A percentile compares a stretch with the other conserved stretches of the same genome.
Conservation (phyloP, 2,888 invertebrate species). For the Dimorphilus gyrociliatus region DNA sequence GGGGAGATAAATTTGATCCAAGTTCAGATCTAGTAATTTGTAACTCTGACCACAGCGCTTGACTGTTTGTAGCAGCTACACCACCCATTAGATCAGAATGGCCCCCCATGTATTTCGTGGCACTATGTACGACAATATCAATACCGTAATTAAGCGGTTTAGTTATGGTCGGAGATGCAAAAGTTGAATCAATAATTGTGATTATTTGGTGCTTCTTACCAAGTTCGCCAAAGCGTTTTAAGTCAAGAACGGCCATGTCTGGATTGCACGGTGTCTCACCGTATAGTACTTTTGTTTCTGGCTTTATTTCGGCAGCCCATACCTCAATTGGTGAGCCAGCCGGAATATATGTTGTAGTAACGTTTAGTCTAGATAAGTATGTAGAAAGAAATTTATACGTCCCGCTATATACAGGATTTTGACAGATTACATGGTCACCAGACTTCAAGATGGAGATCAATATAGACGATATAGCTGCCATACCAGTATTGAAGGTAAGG, state of each 20-base stretch:
- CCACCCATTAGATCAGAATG: constrained; percentile 37
- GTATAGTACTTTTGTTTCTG: too few relatives aligned
- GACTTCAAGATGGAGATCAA: constrained; percentile 27
- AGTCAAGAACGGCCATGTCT: constrained; percentile 27
- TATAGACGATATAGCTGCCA: constrained; percentile 29
- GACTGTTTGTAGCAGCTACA: constrained; percentile 19
- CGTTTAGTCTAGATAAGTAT: constrained; percentile 4
- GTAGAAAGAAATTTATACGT: constrained; percentile 7
- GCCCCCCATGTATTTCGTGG: constrained; percentile 37
- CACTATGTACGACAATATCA: constrained; percentile 33
- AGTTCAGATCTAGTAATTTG: constrained; percentile 16
- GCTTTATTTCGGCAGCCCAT: too few relatives aligned
- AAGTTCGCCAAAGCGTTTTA: constrained; percentile 24
- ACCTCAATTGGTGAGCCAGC: too few relatives aligned
- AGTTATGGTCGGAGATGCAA: constrained; percentile 29
- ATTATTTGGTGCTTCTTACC: constrained; percentile 14
- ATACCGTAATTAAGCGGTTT: constrained; percentile 29
- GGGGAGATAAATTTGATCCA: too few relatives aligned
- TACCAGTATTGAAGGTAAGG: constrained; percentile 24
- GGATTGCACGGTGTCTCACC: constrained; percentile 37
- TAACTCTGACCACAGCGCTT: constrained; percentile 20
- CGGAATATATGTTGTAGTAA: constrained; percentile 8
- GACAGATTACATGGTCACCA: constrained; percentile 33
- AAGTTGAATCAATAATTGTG: constrained; percentile 34
- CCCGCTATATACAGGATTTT: constrained; percentile 9